A percentile compares a stretch with the other conserved stretches of the same genome.
Evolutionary conservation across 2,797 vertebrate species (phyloP).

Genomic region (Thamnophis elegans): DNA sequence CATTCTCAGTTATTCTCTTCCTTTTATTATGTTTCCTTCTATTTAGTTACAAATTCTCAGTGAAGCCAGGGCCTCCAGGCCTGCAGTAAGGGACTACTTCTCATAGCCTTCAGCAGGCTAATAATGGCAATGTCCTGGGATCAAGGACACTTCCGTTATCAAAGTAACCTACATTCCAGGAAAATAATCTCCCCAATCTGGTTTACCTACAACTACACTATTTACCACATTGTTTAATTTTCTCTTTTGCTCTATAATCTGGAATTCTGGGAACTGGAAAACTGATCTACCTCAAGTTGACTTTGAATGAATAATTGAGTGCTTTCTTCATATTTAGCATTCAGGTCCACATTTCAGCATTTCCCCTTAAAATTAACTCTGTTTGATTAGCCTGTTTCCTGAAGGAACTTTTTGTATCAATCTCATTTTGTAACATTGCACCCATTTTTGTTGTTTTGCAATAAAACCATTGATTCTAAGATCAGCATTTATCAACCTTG

Average conservation of each 20-base stretch:
- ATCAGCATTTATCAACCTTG: background rate
- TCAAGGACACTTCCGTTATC: background rate
- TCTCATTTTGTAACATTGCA: background rate
- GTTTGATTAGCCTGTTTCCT: background rate
- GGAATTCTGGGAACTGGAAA: background rate
- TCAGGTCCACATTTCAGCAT: background rate
- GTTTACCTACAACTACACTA: background rate
- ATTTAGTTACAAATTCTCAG: background rate
- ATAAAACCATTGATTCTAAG: background rate
- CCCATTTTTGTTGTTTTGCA: background rate
- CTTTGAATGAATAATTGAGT: background rate
- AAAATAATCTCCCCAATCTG: background rate
- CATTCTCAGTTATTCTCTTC: background rate
- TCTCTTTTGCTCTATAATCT: background rate
- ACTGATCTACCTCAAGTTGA: background rate
- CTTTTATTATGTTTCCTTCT: background rate
- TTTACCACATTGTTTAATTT: background rate
- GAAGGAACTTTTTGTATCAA: background rate
- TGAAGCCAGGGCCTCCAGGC: background rate
- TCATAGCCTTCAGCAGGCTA: background rate
- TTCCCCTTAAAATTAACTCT: background rate
- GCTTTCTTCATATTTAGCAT: background rate
- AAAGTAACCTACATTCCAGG: background rate
- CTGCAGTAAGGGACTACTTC: background rate
- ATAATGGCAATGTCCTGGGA: background rate